A percentile compares a stretch with the other conserved stretches of the same genome.
Evolutionary conservation across 2,888 invertebrate genomes (phyloP).

Genomic region (Drosophila yooni): DNA sequence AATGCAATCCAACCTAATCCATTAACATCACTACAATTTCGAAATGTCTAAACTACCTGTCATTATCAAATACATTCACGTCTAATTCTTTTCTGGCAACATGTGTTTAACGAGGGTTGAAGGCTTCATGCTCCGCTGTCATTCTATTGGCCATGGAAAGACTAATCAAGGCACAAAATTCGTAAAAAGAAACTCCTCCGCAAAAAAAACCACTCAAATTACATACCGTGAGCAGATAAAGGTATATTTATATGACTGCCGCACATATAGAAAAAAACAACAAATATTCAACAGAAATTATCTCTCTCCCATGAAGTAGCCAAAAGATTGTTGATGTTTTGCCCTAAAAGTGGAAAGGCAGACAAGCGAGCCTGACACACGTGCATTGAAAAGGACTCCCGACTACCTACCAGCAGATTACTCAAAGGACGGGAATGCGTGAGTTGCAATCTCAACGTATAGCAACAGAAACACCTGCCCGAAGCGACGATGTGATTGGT

Average conservation of each 20-base stretch:
- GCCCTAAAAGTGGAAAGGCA: slow-evolving; percentile 38
- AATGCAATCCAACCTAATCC: slow-evolving; percentile 1
- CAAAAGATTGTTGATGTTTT: slow-evolving; percentile 42
- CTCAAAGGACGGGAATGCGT: slow-evolving; percentile 37
- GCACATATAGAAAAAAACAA: slow-evolving; percentile 53
- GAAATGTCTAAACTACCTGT: slow-evolving; percentile 37
- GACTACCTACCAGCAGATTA: slow-evolving; percentile 41
- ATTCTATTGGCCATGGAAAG: slow-evolving; percentile 56
- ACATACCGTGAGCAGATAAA: slow-evolving; percentile 28
- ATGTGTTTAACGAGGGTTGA: slow-evolving; percentile 83
- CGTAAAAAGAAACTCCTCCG: slow-evolving; percentile 39
- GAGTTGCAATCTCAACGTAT: slow-evolving; percentile 39
- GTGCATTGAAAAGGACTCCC: slow-evolving; percentile 45
- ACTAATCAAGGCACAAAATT: slow-evolving; percentile 68
- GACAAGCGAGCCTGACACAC: slow-evolving; percentile 49
- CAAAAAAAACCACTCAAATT: slow-evolving; percentile 59
- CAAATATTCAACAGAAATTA: slow-evolving; percentile 63
- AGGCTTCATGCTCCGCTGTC: slow-evolving; percentile 61
- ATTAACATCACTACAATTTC: background rate
- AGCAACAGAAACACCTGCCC: slow-evolving; percentile 69
- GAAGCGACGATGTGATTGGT: slow-evolving; percentile 69
- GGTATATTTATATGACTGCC: slow-evolving; percentile 46
- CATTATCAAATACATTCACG: slow-evolving; percentile 40
- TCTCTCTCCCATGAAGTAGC: slow-evolving; percentile 75
- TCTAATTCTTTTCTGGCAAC: slow-evolving; percentile 63